Percentiles rank a stretch among this genome's conserved stretches.
Evolutionary conservation across 2,113 vertebrate genomes (phyloP).

Genomic region (Megaceryle torquata): DNA sequence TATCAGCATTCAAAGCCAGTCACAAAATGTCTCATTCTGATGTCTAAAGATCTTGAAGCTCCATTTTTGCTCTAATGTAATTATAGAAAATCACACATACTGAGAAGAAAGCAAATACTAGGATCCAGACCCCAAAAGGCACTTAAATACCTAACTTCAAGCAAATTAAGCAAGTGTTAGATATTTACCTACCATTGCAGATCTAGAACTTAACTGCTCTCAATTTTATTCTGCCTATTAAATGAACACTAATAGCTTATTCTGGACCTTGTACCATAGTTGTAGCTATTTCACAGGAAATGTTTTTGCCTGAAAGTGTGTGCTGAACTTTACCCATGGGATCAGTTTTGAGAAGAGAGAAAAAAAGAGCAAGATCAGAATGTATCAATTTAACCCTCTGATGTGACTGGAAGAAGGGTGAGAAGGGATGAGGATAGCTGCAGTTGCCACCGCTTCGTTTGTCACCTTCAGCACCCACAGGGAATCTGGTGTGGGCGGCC

Average conservation of each 20-base stretch:
- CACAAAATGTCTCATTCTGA: not conserved
- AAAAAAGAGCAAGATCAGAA: not conserved
- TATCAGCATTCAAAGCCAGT: slow-evolving; percentile 16
- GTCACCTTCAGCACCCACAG: not conserved
- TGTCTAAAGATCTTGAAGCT: slow-evolving; percentile 10
- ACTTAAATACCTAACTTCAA: not conserved
- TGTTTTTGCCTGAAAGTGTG: not conserved
- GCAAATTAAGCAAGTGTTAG: not conserved
- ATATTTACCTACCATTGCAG: not conserved
- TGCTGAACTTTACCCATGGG: not conserved
- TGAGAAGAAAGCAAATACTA: not conserved
- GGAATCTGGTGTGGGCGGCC: not conserved
- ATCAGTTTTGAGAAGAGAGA: not conserved
- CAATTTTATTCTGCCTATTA: not conserved
- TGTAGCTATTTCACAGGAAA: not conserved
- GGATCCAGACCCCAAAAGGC: not conserved
- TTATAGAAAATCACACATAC: slow-evolving; percentile 38
- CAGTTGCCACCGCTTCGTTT: not conserved
- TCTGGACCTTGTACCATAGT: not conserved
- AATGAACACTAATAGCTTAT: not conserved
- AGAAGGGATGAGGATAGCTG: not conserved
- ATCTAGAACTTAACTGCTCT: not conserved
- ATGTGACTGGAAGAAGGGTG: not conserved
- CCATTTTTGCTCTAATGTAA: not conserved
- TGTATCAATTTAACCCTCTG: not conserved